Evolutionary conservation across 1,140 invertebrate species (phyloP), one percentile per base, ranked within the genome.

Genomic region (Himalopsyche phryganea): DNA sequence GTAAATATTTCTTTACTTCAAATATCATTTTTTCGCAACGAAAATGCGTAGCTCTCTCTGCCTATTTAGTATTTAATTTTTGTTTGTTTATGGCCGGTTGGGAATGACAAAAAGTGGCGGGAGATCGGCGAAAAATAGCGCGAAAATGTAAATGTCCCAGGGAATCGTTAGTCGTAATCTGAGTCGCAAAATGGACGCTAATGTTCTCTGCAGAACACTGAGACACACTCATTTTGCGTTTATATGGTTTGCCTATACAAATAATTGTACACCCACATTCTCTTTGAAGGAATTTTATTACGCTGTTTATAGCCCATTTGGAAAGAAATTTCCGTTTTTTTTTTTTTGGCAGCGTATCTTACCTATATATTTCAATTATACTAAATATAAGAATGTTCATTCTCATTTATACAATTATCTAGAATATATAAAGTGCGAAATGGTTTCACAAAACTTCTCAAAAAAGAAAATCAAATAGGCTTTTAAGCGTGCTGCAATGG

Each of bases 161-260:
- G 60, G 23, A 41, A 42, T 57, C 60, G 54, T 61, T 61, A 56
- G 49, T 61, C 44, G 60, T 57, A 61, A 61, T 61, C 60, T 57
- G 42, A 46, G 18, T 40, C 19, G 23, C 41, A 46, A 57, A 61
- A 61, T 61, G 60, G 60, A 51, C 14, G 33, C 53, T 61, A 61
- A 61, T 61, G 54, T 48, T 41, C 15, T 10, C 18, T 38, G 33
- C 18, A 19, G 20, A 14, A 38, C 48, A 35, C 35, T 14, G 52
- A 50, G 51, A 57, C 20, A 14, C 38, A 32, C 18, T 42, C 10
- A 52, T 42, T 52, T 51, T 51, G 41, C 28, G 19, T 47, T 55
- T 55, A 36, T 47, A 18, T 55, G 23, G 15, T 19, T 19, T 35
- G 13, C 44, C n/a, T 46, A 19, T 19, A 46, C 44, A 46, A 19